Evolutionary conservation across 2,113 vertebrate genomes (phyloP), one percentile per base, ranked within the genome.

Genomic region (Archocentrus centrarchus): DNA sequence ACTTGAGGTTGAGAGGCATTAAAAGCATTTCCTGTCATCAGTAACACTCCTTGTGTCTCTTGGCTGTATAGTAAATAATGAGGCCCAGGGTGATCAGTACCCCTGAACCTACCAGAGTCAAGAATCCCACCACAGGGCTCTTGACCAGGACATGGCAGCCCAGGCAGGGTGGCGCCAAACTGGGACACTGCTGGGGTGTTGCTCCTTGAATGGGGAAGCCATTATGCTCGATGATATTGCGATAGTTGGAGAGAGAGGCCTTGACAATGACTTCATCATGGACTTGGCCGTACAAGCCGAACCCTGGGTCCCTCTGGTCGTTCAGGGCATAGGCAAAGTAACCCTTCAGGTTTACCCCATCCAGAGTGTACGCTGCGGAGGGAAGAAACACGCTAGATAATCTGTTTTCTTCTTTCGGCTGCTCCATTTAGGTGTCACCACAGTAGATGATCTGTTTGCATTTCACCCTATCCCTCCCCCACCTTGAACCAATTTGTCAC

Each of bases 281-380:
- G 35, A 95, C 63, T 0, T 97, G 96, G 87, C 96, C 96, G 77
- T 97, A 99, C 86, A 99, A 87, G 47, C 98, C 98, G 3, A 97
- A 98, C 50, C 95, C 96, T 0, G 97, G 97, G 93, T 97, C 97
- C 4, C 95, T 94, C 63, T 95, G 96, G 92, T 99, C 98, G 7
- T 89, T 98, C 81, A 99, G 96, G 7, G 97, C 97, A 86, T 99
- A 99, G 3, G 96, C 95, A 84, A 99, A 99, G 95, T 99, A 99
- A n/a, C 98, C 98, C 84, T 95, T 95, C 58, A 99, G 94, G 91
- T 98, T 97, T 37, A 99, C 93, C 0, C 96, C 96, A 79, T 99
- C 98, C 94, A 99, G 89, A 18, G 88, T 62, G 62, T 96, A 95
- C 15, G 98, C 98, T 99, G 91, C 6, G 81, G 92, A 88, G 93